Base-by-base conservation (phyloP, 1,140 invertebrate species). In the Magallana angulata region DNA sequence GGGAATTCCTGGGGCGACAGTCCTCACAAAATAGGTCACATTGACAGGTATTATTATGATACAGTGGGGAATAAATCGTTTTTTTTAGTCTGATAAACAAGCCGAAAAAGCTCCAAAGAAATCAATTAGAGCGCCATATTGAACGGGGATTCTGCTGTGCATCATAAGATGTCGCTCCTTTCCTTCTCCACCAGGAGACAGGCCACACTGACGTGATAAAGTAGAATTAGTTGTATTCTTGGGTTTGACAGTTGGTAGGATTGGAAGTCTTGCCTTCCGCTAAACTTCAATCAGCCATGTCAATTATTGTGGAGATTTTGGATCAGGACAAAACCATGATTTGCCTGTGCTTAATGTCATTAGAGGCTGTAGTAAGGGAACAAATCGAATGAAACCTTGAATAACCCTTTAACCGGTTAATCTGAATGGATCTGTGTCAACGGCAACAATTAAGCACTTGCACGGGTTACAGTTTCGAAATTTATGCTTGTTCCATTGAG, bases 281-380 rank as follows among this genome's bases (percentile, higher is more conserved):
- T 30, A 76, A 24, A 76, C 68, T 76, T 76, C 68, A 76, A 76
- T 76, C 68, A 76, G 30, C 68, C 68, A 30, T 76, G 68, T 76
- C 68, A 76, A 76, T 76, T 76, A 76, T 76, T 12, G 9, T 24
- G 36, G 68, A 36, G 18, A 12, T 30, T 76, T 76, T 24, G 12
- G 68, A 36, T 76, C 68, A 24, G 24, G 18, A 30, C 7, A 76
- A 12, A 76, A 30, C 24, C 8, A 30, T 30, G 18, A 76, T 30
- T 76, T 30, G 7, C 68, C 24, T 12, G 36, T 11, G 24, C 24
- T 30, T 76, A 30, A 30, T 76, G 68, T 36, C 24, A 76, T 24
- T 30, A 12, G 68, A 9, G 24, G 24, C 24, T 18, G 36, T 30
- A 36, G 24, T 24, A 76, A 76, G 24, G 24, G 36, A 30, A 76